Base-by-base conservation (phyloP, 2,113 vertebrate genomes). In the Cichladusa arquata region DNA sequence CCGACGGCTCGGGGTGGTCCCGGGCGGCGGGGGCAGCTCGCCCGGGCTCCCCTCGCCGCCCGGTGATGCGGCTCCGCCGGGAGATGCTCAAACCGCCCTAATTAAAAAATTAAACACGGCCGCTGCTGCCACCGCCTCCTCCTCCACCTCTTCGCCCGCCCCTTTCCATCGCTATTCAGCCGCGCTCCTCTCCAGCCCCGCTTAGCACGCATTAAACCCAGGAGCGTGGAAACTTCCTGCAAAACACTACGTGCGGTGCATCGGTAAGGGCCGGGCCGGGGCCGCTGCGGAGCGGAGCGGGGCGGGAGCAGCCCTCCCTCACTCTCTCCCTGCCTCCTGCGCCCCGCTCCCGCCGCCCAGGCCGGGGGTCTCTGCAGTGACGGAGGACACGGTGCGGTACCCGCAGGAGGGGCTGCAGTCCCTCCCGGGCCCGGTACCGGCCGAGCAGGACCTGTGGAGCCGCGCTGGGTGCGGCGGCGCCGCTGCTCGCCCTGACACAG, bases 181-280 rank as follows among this genome's bases (percentile, higher is more conserved):
- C 56, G 82, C 73, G 61, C 86, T 88, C 92, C 72, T 67, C 92
- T 88, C 76, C 71, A 64, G 15, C 53, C 73, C 67, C 70, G 54
- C 73, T 88, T 64, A 34, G 78, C 92, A 10, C 79, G 58, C 86
- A 88, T 86, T 82, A 73, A 82, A 64, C 66, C 12, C 80, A 50
- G 95, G 84, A 92, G 83, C 91, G 72, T 95, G 93, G 95, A 97
- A 97, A 97, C 86, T 95, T 97, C 97, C 96, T 95, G 81, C 91
- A 87, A 90, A 96, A 81, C 72, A 33, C 81, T 95, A 96, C 89
- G 90, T 96, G 96, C 92, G 77, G 95, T 86, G 91, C 96, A 97
- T 96, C 86, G 77, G 66, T 92, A 97, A 96, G 72, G 60, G 79
- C 92, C 69, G 58, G 58, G 62, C 66, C 72, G 54, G 62, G 42